Percentiles rank a stretch among this genome's conserved stretches.
phyloP scores from a whole-genome alignment of 2,113 vertebrate species.

The Bufo gargarizans region DNA sequence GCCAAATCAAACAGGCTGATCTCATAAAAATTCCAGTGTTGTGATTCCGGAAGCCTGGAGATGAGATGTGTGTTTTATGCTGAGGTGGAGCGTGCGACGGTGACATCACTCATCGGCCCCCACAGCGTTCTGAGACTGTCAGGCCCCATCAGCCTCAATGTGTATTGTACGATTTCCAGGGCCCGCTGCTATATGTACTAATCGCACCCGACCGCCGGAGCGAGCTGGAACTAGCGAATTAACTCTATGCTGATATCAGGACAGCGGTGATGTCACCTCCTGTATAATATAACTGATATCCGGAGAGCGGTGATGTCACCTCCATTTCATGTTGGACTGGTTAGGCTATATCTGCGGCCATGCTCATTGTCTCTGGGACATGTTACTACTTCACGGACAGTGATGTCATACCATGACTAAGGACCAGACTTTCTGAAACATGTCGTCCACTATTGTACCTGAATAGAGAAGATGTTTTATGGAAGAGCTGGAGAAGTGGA shows the following conservation, averaged over 20 bases:
- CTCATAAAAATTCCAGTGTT: conserved; percentile 17
- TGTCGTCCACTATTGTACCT: too few relatives aligned
- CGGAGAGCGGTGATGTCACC: too few relatives aligned
- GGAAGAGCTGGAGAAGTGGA: too few relatives aligned
- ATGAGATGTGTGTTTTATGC: background rate
- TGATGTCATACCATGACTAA: too few relatives aligned
- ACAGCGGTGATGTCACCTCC: background rate
- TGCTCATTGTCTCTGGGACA: too few relatives aligned
- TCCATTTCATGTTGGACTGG: background rate
- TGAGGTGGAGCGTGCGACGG: background rate
- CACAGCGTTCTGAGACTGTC: background rate
- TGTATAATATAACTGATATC: too few relatives aligned
- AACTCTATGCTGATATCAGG: background rate
- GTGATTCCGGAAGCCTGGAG: background rate
- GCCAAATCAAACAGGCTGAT: background rate
- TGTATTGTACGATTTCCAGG: background rate
- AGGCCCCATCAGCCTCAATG: background rate
- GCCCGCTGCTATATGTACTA: too few relatives aligned
- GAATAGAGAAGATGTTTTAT: too few relatives aligned
- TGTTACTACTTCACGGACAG: too few relatives aligned
- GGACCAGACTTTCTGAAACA: too few relatives aligned
- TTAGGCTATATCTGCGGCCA: background rate
- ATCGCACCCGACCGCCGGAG: too few relatives aligned
- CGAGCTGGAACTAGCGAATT: too few relatives aligned
- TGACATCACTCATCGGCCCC: background rate